Base-by-base conservation (phyloP, 2,797 vertebrate species). In the Melanotaenia trifasciata region DNA sequence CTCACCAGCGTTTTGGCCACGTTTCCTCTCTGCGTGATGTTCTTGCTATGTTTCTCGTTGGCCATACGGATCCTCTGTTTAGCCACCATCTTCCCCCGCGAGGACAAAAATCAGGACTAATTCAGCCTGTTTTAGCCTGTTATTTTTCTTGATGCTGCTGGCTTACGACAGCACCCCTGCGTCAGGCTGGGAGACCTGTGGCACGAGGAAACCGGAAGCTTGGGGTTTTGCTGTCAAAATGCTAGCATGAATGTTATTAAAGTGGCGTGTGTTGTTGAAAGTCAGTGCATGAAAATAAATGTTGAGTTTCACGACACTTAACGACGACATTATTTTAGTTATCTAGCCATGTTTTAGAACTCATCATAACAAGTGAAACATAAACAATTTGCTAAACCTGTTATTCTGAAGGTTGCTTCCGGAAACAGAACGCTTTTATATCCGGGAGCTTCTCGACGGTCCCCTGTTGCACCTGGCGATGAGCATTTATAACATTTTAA, bases 41-140 rank as follows among this genome's bases (percentile, higher is more conserved):
- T 99, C 89, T 98, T 99, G 96, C 97, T 98, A 95, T 98, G 97
- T 87, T 98, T 98, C 93, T 98, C 97, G 93, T 98, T 98, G 75
- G 97, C 97, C 97, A 98, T 97, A 32, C 96, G 96, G 93, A 98
- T 98, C 86, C 96, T 95, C 95, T 98, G 97, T 79, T 99, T 98
- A 45, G 97, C 97, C 90, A 98, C 97, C 97, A 98, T 98, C 88
- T 94, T 94, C 80, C 76, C 59, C 36, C 28, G 16, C 40, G 67
- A 54, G 28, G 30, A 24, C 8, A 50, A 26, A 50, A 26, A 8
- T 20, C 67, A 47, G 32, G 68, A 74, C 74, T 77, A 38, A 76
- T 84, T 56, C 0, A 33, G 54, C 61, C 60, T 57, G 56, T 22
- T 69, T 70, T 67, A 13, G 51, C 60, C 78, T 60, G 50, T 51